These are phyloP conservation scores for Heliconius hewitsoni DNA, from an alignment of 1,140 invertebrate species.

Conservation along the genomic window DNA sequence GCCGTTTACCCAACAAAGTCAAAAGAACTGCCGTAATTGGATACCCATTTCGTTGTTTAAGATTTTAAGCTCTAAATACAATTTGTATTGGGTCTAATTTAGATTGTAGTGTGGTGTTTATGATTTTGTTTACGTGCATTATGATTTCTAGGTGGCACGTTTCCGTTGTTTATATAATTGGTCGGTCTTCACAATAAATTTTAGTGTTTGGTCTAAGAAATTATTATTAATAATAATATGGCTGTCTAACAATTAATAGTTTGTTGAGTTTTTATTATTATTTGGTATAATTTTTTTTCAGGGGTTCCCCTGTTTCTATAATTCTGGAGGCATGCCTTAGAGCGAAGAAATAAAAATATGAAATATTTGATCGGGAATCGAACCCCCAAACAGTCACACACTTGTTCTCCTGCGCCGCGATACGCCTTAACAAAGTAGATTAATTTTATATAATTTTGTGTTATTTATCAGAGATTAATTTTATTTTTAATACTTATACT, in stretches of 20 bases:
- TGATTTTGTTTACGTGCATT: slow-evolving; percentile 41
- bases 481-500: no score
- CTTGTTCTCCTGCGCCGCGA: no score
- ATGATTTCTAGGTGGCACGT: slow-evolving; percentile 28
- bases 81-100: slow-evolving; percentile 19
- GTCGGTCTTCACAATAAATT: not conserved
- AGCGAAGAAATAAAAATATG: no score
- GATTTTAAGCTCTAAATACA: slow-evolving; percentile 22
- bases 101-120: slow-evolving; percentile 23
- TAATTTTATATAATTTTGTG: not conserved
- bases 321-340: no score
- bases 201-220: not conserved
- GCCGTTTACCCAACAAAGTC: slow-evolving; percentile 58
- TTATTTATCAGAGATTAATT: no score
- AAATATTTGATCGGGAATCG: no score
- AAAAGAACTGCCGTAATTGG: slow-evolving; percentile 59
- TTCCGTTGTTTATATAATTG: slow-evolving; percentile 11
- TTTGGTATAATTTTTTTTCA: not conserved
- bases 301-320: no score
- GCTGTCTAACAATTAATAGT: not conserved
- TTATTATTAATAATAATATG: slow-evolving; percentile 2
- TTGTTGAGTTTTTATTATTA: not conserved
- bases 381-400: no score
- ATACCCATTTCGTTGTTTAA: slow-evolving; percentile 38
- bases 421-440: not conserved